Conservation (phyloP, 2,113 vertebrate genomes). For the Baryphthengus martii region DNA sequence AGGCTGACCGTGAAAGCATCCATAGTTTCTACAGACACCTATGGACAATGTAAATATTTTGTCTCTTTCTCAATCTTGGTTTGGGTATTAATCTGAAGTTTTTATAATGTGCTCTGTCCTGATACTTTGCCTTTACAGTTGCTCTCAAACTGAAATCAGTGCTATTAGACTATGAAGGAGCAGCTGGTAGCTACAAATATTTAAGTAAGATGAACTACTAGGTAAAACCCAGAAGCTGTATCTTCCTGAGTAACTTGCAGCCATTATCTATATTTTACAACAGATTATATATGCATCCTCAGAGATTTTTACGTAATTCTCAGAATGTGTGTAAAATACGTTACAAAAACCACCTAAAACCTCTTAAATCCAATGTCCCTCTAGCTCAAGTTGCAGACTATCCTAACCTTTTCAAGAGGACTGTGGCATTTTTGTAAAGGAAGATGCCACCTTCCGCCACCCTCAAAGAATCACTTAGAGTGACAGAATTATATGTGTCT, state of each 20-base stretch:
- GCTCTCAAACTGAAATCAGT: background rate
- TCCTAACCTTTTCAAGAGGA: background rate
- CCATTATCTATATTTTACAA: background rate
- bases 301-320: background rate
- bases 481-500: background rate
- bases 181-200: background rate
- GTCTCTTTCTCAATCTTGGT: background rate
- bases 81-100: background rate
- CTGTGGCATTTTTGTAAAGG: background rate
- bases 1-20: background rate
- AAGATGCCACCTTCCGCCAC: background rate
- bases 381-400: background rate
- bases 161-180: background rate
- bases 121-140: background rate
- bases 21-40: background rate
- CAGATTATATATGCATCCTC: background rate
- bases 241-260: background rate
- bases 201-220: background rate
- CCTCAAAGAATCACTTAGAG: background rate
- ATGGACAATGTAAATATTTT: background rate
- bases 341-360: background rate
- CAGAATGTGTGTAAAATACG: background rate
- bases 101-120: background rate
- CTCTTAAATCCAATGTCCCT: background rate
- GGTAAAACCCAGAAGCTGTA: background rate